These are phyloP conservation scores for Drosophila buzzatii DNA, from an alignment of 2,888 invertebrate species.

Conservation along the genomic window DNA sequence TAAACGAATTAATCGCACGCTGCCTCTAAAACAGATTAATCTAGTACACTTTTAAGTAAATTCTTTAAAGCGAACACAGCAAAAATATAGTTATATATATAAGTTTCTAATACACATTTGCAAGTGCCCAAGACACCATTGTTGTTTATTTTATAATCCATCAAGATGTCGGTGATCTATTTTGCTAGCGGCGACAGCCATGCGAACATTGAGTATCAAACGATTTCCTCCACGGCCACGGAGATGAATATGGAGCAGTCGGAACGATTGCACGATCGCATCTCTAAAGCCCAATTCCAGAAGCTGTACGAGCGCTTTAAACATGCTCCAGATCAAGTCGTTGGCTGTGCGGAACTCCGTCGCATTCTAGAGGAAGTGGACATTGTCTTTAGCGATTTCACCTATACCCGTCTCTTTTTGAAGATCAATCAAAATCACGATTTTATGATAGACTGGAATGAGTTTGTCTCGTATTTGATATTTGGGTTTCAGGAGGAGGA, in stretches of 20 bases:
- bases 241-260: conserved; percentile 60
- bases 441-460: conserved; percentile 89
- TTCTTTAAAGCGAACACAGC: conserved; percentile 32
- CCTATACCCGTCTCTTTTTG: conserved; percentile 88
- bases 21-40: conserved; percentile 76
- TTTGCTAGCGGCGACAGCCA: conserved; percentile 51
- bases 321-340: conserved; percentile 51
- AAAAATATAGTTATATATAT: conserved; percentile 38
- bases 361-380: conserved; percentile 64
- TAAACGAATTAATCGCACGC: conserved; percentile 83
- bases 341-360: conserved; percentile 75
- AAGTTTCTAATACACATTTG: conserved; percentile 40
- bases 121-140: conserved; percentile 12
- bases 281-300: conserved; percentile 78
- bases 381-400: conserved; percentile 85
- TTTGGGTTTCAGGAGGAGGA: conserved; percentile 90
- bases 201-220: conserved; percentile 67
- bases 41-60: conserved; percentile 59
- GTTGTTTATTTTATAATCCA: not conserved
- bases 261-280: conserved; percentile 81
- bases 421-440: conserved; percentile 88
- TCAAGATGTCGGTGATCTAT: conserved; percentile 42
- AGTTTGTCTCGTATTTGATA: conserved; percentile 91
- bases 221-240: conserved; percentile 70
- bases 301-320: conserved; percentile 66